A percentile compares a stretch with the other conserved stretches of the same genome.
Conservation (phyloP, 2,888 invertebrate species). For the Ochlodes sylvanus region DNA sequence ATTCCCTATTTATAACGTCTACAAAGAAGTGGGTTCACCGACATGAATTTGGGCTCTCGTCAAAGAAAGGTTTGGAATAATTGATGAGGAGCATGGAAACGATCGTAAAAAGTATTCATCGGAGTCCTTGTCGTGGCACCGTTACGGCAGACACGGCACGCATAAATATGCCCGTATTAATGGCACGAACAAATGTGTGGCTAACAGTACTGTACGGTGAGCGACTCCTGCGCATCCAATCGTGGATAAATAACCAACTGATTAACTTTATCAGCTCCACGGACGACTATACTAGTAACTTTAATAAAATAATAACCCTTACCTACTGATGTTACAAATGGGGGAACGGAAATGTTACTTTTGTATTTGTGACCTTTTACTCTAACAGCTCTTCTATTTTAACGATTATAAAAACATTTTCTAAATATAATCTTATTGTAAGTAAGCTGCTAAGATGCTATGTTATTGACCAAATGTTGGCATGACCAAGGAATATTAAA, state of each 20-base stretch:
- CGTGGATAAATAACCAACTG: slow-evolving; percentile 49
- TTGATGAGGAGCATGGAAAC: slow-evolving; percentile 21
- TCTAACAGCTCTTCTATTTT: too few species aligned
- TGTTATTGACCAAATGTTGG: too few species aligned
- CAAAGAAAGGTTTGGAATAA: slow-evolving; percentile 4
- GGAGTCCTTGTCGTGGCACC: slow-evolving; percentile 71
- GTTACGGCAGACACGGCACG: slow-evolving; percentile 77
- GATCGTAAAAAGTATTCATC: slow-evolving; percentile 61
- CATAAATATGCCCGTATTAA: slow-evolving; percentile 81
- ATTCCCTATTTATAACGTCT: too few species aligned
- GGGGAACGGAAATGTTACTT: too few species aligned
- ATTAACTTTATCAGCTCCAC: slow-evolving; percentile 36
- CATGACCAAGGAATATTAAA: too few species aligned
- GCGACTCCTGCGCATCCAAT: slow-evolving; percentile 49
- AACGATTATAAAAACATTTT: too few species aligned
- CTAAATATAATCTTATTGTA: too few species aligned
- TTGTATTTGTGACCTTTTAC: too few species aligned
- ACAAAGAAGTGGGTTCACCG: too few species aligned
- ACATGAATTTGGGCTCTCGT: background rate
- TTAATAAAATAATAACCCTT: slow-evolving; percentile 47
- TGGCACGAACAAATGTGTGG: slow-evolving; percentile 71
- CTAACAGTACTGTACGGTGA: slow-evolving; percentile 77
- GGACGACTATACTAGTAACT: too few species aligned
- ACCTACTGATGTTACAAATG: too few species aligned
- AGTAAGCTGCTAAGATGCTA: too few species aligned